A percentile compares a stretch with the other conserved stretches of the same genome.
These are phyloP conservation scores for Teleiodes luculella DNA, from an alignment of 2,888 invertebrate genomes.

Conservation along the genomic window DNA sequence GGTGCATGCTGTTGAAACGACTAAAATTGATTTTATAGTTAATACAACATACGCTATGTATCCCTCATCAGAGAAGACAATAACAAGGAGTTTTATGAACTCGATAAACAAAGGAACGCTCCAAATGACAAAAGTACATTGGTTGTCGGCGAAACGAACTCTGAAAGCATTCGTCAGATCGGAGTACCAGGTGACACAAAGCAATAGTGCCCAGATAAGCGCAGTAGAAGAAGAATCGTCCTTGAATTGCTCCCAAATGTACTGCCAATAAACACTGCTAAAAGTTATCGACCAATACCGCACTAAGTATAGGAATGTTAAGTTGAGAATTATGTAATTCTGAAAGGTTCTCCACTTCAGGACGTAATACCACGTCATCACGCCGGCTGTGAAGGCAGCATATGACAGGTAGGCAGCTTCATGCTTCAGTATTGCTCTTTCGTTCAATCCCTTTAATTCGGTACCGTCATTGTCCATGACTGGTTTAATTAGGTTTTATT, in stretches of 20 bases:
- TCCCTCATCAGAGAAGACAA: background rate
- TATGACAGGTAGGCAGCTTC: background rate
- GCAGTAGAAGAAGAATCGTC: background rate
- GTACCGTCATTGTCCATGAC: background rate
- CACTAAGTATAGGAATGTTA: background rate
- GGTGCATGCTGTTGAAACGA: background rate
- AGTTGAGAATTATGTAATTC: background rate
- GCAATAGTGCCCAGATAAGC: background rate
- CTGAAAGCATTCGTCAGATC: background rate
- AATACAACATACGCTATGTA: background rate
- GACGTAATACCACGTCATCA: background rate
- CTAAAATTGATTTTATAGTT: background rate
- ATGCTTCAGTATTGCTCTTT: background rate
- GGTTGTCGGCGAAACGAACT: background rate
- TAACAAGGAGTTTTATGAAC: background rate
- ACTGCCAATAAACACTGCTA: background rate
- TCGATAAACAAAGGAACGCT: background rate
- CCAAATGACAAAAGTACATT: background rate
- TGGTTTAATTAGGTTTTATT: too few species aligned
- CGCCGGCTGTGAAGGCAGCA: background rate
- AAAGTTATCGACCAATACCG: background rate
- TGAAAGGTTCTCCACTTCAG: background rate
- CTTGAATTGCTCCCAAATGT: background rate
- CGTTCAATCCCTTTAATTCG: background rate
- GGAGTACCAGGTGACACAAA: background rate